phyloP scores from a whole-genome alignment of 2,888 invertebrate genomes.

The Idaea aversata region DNA sequence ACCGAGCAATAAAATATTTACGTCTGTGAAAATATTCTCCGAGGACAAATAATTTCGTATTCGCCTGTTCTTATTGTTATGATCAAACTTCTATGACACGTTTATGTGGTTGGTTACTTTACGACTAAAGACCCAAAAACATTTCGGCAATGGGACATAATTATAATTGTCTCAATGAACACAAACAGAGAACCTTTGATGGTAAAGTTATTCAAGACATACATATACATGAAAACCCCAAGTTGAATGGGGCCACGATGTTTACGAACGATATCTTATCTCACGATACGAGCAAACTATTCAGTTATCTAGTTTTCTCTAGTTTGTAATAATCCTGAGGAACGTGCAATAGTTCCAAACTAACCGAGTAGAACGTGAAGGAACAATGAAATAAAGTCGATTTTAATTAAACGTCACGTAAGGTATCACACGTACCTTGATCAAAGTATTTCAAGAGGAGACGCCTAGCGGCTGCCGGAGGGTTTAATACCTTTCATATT shows the following conservation, averaged over 20 bases:
- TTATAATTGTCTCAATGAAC: slow-evolving; percentile 1
- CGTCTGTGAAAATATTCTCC: not conserved
- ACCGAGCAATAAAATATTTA: not conserved
- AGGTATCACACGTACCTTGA: slow-evolving; percentile 19
- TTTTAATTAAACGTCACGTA: slow-evolving; percentile 25
- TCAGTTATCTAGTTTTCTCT: not conserved
- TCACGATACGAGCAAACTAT: slow-evolving; percentile 13
- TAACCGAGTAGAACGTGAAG: slow-evolving; percentile 7
- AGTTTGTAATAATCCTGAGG: slow-evolving; percentile 8
- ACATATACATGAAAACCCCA: not conserved
- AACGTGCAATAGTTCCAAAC: slow-evolving; percentile 11
- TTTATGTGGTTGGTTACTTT: not conserved
- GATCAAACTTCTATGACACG: not conserved
- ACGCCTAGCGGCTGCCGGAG: slow-evolving; percentile 3
- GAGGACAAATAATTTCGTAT: not conserved
- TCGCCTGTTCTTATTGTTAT: not conserved
- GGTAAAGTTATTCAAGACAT: not conserved
- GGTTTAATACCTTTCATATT: not conserved
- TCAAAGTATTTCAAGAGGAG: slow-evolving; percentile 14
- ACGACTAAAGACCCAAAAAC: slow-evolving; percentile 1
- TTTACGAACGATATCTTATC: not conserved
- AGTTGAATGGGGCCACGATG: not conserved
- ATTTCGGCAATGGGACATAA: slow-evolving; percentile 1
- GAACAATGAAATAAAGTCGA: slow-evolving; percentile 14
- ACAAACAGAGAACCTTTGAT: not conserved